Evolutionary conservation across 2,888 invertebrate species (phyloP).

Genomic region (Lomographa bimaculata): DNA sequence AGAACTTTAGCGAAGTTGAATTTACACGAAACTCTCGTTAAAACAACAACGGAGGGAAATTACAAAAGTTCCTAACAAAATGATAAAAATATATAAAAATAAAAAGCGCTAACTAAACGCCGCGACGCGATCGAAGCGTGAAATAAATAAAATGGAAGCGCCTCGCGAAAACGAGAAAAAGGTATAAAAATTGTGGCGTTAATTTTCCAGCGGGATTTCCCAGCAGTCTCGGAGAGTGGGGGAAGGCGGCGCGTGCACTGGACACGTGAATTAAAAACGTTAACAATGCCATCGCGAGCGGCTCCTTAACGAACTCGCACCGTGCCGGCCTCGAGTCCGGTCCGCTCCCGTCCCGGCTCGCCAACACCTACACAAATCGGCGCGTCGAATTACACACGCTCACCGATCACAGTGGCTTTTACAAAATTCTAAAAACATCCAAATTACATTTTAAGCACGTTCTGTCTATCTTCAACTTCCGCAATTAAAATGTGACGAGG

Average conservation of each 20-base stretch:
- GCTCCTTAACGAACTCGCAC: constrained; percentile 73
- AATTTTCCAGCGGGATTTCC: constrained; percentile 82
- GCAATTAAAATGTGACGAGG: constrained; percentile 24
- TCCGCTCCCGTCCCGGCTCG: constrained; percentile 26
- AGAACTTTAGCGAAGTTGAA: constrained; percentile 19
- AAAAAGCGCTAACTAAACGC: constrained; percentile 67
- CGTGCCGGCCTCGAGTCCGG: constrained; percentile 36
- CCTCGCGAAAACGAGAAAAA: constrained; percentile 67
- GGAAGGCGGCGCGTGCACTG: constrained; percentile 71
- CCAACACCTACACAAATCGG: constrained; percentile 36
- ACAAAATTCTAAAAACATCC: constrained; percentile 22
- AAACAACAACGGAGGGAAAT: constrained; percentile 41
- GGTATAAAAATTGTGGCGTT: constrained; percentile 74
- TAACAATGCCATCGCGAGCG: constrained; percentile 73
- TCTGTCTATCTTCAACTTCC: constrained; percentile 23
- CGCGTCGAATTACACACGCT: constrained; percentile 38
- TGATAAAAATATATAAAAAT: constrained; percentile 46
- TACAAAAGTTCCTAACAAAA: constrained; percentile 59
- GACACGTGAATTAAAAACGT: constrained; percentile 82
- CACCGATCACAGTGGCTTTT: constrained; percentile 22
- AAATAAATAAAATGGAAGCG: constrained; percentile 78
- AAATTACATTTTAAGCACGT: constrained; percentile 22
- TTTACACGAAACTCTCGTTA: constrained; percentile 24
- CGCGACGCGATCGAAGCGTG: constrained; percentile 70
- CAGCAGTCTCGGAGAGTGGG: constrained; percentile 63